Base-by-base conservation (phyloP, 2,797 vertebrate genomes). In the Pagetopsis macropterus region DNA sequence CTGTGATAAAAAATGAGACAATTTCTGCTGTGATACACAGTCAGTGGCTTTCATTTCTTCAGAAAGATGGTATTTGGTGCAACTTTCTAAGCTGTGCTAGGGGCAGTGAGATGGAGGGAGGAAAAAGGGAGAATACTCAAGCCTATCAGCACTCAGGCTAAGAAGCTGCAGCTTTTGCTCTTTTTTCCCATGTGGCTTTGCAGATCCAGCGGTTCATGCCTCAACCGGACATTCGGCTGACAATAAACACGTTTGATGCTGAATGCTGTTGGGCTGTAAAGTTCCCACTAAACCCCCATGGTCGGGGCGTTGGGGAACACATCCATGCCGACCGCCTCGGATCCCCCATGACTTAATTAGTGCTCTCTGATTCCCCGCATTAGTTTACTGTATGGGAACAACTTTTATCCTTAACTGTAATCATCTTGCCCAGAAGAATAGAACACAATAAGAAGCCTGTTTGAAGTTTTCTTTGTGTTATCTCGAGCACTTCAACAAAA, bases 311-410 rank as follows among this genome's bases (percentile, higher is more conserved):
- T 88, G 84, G 92, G 90, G 88, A 90, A 82, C 82, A 85, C 89
- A 83, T 86, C 83, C 76, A 65, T 72, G 83, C 85, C 78, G 49
- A 84, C 84, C 79, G 84, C 83, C 76, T 89, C 58, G 74, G 84
- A 83, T 92, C 93, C 93, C 93, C 79, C 87, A 92, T 93, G 93
- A 91, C 93, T 94, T 93, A 92, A 94, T 94, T 94, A 94, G 93
- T 59, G 88, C 90, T 84, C 87, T 92, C 87, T 92, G 87, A 92
- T 93, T 93, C 90, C 70, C 86, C 71, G 76, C 91, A 94, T 93
- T 92, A 92, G 93, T 94, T 94, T 93, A 93, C 87, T 88, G 88
- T 88, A 91, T 83, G 90, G 90, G 87, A 92, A 93, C 91, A 92
- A 93, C 92, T 94, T 93, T 93, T 92, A 92, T 92, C 88, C 89